These are phyloP conservation scores for Lutjanus argentimaculatus DNA, from an alignment of 2,797 vertebrate species.

Conservation along the genomic window DNA sequence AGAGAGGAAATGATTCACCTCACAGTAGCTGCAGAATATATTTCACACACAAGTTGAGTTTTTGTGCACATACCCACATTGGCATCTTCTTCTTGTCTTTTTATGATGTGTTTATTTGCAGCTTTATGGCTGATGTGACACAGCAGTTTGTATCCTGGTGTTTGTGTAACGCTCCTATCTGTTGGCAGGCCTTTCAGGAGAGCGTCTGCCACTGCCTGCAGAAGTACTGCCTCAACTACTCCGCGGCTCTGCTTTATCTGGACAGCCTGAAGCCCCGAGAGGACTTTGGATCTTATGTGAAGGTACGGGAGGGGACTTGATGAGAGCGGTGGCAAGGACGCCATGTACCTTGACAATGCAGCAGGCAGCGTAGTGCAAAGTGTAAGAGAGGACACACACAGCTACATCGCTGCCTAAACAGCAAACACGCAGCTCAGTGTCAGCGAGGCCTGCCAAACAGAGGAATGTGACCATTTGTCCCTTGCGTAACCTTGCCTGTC, in stretches of 20 bases:
- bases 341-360: conserved; percentile 46
- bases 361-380: conserved; percentile 31
- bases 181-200: conserved; percentile 89
- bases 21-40: not conserved
- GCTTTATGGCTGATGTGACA: conserved; percentile 15
- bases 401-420: conserved; percentile 11
- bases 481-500: conserved; percentile 42
- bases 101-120: conserved; percentile 41
- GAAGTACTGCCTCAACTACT: conserved; percentile 95
- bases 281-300: conserved; percentile 92
- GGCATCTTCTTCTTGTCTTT: not conserved
- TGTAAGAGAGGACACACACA: conserved; percentile 34
- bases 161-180: conserved; percentile 51
- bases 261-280: conserved; percentile 91
- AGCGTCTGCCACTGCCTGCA: conserved; percentile 92
- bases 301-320: conserved; percentile 82
- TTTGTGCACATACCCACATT: not conserved
- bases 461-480: conserved; percentile 62
- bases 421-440: conserved; percentile 49
- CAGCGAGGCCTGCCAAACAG: conserved; percentile 18
- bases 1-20: not conserved
- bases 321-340: conserved; percentile 8
- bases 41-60: not conserved
- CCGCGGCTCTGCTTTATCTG: conserved; percentile 91
- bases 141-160: not conserved